Evolutionary conservation across 2,113 vertebrate species (phyloP).

Genomic region (Pipra filicauda): DNA sequence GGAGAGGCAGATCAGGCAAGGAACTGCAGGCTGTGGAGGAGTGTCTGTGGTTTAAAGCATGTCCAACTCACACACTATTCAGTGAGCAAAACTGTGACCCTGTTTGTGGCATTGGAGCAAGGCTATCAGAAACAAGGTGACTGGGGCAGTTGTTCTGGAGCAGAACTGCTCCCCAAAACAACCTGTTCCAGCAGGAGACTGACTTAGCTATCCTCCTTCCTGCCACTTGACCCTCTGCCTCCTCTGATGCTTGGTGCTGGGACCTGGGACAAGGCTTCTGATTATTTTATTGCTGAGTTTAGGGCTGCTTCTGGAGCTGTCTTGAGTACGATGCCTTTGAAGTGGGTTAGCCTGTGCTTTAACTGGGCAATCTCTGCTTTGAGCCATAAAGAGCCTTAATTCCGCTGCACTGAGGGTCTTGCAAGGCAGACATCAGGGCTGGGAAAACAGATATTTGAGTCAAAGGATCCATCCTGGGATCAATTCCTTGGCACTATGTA

Average conservation of each 20-base stretch:
- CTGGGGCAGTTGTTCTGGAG: not conserved
- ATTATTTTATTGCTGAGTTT: conserved; percentile 44
- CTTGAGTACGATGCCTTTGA: not conserved
- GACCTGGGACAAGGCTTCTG: not conserved
- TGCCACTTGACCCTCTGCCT: not conserved
- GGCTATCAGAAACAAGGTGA: not conserved
- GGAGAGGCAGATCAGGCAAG: not conserved
- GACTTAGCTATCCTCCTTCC: not conserved
- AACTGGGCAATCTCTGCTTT: conserved; percentile 1
- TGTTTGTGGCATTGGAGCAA: not conserved
- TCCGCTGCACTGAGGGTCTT: not conserved
- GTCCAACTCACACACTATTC: not conserved
- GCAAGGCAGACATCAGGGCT: not conserved
- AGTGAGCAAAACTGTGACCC: not conserved
- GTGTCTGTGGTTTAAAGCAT: not conserved
- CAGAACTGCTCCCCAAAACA: not conserved
- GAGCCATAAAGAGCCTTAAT: conserved; percentile 4
- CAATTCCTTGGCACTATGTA: not conserved
- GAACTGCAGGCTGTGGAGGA: not conserved
- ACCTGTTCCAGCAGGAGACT: not conserved
- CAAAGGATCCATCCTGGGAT: not conserved
- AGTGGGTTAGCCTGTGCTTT: not conserved
- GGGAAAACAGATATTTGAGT: not conserved
- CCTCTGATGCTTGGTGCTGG: not conserved
- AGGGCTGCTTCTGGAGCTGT: conserved; percentile 23